Evolutionary conservation across 2,888 invertebrate genomes (phyloP).

Genomic region (Mesopsocus fuscifrons): DNA sequence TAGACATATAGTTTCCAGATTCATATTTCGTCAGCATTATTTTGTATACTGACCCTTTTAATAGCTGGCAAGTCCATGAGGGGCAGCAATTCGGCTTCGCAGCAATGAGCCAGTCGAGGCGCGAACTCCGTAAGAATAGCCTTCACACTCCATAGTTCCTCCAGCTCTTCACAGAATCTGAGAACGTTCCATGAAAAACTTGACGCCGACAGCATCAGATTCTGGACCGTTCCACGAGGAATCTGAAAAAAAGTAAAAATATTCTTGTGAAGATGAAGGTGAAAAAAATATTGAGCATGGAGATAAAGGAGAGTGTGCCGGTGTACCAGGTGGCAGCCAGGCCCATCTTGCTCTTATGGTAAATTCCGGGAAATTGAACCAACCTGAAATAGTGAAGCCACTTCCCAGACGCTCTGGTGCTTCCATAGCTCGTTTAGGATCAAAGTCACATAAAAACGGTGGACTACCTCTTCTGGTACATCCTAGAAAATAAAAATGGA

Average conservation of each 20-base stretch:
- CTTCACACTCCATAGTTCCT: constrained; percentile 64
- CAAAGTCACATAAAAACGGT: constrained; percentile 69
- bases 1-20: too few species aligned
- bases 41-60: constrained; percentile 52
- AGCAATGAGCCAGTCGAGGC: constrained; percentile 59
- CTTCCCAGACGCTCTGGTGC: constrained; percentile 39
- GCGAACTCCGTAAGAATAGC: constrained; percentile 56
- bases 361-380: constrained; percentile 10
- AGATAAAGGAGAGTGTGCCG: too few species aligned
- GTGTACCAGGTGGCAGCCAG: too few species aligned
- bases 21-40: too few species aligned
- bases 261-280: too few species aligned
- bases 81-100: constrained; percentile 54
- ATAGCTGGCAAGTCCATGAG: constrained; percentile 80
- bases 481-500: constrained; percentile 32
- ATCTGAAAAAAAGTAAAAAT: too few species aligned
- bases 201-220: constrained; percentile 47
- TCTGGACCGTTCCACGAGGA: constrained; percentile 63
- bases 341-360: neutral
- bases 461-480: constrained; percentile 38
- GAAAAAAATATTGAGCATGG: too few species aligned
- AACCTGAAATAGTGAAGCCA: constrained; percentile 46
- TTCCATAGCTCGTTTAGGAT: constrained; percentile 66
- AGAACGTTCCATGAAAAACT: constrained; percentile 57
- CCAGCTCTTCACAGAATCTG: constrained; percentile 59